Base-by-base conservation (phyloP, 2,888 invertebrate species). In the Trissolcus brochymenae region DNA sequence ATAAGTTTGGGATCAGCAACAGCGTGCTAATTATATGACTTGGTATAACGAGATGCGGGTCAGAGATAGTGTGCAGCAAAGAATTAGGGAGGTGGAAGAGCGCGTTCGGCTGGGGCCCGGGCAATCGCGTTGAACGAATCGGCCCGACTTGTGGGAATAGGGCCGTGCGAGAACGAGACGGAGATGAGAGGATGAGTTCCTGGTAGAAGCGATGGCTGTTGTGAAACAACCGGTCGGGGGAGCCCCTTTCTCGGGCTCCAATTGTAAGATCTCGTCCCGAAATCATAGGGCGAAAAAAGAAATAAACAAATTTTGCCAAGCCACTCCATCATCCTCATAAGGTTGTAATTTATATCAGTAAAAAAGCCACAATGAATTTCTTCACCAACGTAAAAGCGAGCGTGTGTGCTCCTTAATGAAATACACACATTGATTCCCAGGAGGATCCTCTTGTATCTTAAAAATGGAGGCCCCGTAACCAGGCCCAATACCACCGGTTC, bases 1-100 rank as follows among this genome's bases (percentile, higher is more conserved):
- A 75, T 76, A 79, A 66, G 50, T 41, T 43, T 43, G 29, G 75
- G 80, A 84, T 84, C 82, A n/a, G 83, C 84, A 85, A 86, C 84
- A 84, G 86, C 85, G 87, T 87, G 87, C 86, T 87, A 87, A 87
- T 87, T 87, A 87, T 86, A 87, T 84, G 85, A 87, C 84, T 86
- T 83, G 81, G 84, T 84, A 85, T 86, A 87, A 87, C 87, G 84
- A 87, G 86, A 87, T 87, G 85, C 85, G 86, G 87, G 86, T 85
- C 83, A 81, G 78, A 80, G 84, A 81, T 81, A 81, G 79, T 79
- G 72, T 78, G 78, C 67, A 19, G 76, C 76, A 49, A 67, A 54
- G 77, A 71, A 72, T 73, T 75, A 79, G 78, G 79, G 79, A 60
- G 75, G 81, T 70, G 65, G 41, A 62, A 60, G 53, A 65, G 51